Conservation (phyloP, 2,113 vertebrate genomes). For the Amphiprion ocellaris region DNA sequence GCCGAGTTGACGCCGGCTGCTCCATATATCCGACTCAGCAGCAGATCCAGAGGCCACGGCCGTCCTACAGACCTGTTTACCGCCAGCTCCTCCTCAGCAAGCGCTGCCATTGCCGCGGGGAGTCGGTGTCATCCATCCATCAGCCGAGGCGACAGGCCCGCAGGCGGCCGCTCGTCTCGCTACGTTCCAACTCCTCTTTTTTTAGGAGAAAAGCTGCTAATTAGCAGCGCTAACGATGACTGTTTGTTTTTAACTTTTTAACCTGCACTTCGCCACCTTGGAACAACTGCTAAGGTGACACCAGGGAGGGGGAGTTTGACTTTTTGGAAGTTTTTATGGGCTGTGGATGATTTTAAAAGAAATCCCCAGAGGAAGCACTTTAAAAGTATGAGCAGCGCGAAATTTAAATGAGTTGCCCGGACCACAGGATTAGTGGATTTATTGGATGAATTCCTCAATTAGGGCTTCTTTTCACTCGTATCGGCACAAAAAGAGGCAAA, state of each 20-base stretch:
- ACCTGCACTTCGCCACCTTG: slow-evolving; percentile 55
- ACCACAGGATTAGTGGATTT: too few species aligned
- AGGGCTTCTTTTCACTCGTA: too few species aligned
- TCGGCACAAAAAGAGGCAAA: too few species aligned
- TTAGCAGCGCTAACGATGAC: slow-evolving; percentile 52
- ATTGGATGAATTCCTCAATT: too few species aligned
- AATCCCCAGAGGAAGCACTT: too few species aligned
- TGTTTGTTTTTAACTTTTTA: slow-evolving; percentile 68
- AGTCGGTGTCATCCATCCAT: slow-evolving; percentile 75
- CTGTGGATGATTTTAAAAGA: too few species aligned
- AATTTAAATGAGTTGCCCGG: too few species aligned
- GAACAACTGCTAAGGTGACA: slow-evolving; percentile 61
- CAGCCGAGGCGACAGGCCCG: slow-evolving; percentile 43
- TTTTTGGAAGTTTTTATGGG: slow-evolving; percentile 36
- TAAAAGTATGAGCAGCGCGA: too few species aligned
- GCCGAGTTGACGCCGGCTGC: slow-evolving; percentile 40
- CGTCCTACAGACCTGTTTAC: slow-evolving; percentile 71
- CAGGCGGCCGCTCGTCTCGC: slow-evolving; percentile 56
- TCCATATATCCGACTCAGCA: slow-evolving; percentile 51
- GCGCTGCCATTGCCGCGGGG: slow-evolving; percentile 70
- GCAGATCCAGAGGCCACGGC: slow-evolving; percentile 62
- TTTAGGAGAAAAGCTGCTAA: slow-evolving; percentile 52
- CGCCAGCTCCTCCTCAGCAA: background rate
- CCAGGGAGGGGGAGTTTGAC: slow-evolving; percentile 25
- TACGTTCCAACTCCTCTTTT: slow-evolving; percentile 35